These are phyloP conservation scores for Arctopsyche grandis DNA, from an alignment of 1,140 invertebrate species.

Conservation along the genomic window DNA sequence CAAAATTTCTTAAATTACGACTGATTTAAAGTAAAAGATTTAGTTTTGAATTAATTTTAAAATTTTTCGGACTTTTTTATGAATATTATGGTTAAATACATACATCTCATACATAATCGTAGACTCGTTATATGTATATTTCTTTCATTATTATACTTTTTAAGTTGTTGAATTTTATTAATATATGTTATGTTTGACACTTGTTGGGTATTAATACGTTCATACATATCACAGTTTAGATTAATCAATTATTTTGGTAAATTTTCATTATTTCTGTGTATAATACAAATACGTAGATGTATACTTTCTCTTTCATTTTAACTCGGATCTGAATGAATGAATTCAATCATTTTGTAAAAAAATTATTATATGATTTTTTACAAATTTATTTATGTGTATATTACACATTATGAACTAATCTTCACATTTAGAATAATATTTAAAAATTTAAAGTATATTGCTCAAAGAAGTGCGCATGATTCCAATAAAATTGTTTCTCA, in stretches of 20 bases:
- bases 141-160: too few species aligned
- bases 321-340: neutral
- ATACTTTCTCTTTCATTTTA: too few species aligned
- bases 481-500: too few species aligned
- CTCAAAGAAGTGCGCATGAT: too few species aligned
- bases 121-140: too few species aligned
- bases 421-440: neutral
- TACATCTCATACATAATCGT: too few species aligned
- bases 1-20: neutral
- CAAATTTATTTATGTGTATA: neutral
- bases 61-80: too few species aligned
- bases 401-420: neutral
- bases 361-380: neutral
- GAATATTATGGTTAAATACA: too few species aligned
- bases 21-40: conserved; percentile 18
- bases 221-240: conserved; percentile 35
- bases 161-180: conserved; percentile 33
- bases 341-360: neutral
- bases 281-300: too few species aligned
- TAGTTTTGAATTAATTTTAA: neutral
- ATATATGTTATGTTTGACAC: conserved; percentile 34
- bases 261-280: neutral
- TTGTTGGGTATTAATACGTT: conserved; percentile 15
- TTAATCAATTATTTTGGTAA: conserved; percentile 7
- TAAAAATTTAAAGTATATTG: too few species aligned